phyloP scores from a whole-genome alignment of 1,140 invertebrate species.

The Ephestia elutella region DNA sequence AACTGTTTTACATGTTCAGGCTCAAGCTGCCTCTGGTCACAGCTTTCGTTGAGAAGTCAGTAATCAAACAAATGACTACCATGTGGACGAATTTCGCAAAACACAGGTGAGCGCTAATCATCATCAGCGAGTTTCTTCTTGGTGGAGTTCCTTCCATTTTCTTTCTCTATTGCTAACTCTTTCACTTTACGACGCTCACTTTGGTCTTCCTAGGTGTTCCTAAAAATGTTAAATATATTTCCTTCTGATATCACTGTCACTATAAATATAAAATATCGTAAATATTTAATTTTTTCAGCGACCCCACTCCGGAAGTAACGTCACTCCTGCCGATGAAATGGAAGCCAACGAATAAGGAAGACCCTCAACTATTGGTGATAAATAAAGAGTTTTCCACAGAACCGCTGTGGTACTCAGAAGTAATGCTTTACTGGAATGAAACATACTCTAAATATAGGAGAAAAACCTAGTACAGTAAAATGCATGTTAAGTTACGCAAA shows the following conservation, averaged over 20 bases:
- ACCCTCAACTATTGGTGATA: conserved; percentile 37
- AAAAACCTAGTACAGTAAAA: conserved; percentile 22
- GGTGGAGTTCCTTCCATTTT: too few relatives aligned
- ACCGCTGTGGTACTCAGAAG: conserved; percentile 36
- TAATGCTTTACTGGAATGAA: conserved; percentile 37
- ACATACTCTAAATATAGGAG: conserved; percentile 49
- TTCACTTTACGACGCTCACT: too few relatives aligned
- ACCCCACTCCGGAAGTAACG: conserved; percentile 30
- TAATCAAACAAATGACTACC: conserved; percentile 40
- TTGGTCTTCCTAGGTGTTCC: too few relatives aligned
- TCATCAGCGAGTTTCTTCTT: too few relatives aligned
- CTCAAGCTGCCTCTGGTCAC: conserved; percentile 27
- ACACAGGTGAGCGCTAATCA: conserved; percentile 47
- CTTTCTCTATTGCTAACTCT: too few relatives aligned
- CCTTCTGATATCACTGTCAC: too few relatives aligned
- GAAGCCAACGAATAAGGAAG: conserved; percentile 24
- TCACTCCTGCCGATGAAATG: conserved; percentile 31
- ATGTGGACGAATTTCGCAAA: conserved; percentile 63
- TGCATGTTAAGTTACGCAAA: too few relatives aligned
- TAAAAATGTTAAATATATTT: too few relatives aligned
- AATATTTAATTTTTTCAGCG: conserved; percentile 26
- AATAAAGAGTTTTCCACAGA: conserved; percentile 32
- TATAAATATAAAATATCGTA: too few relatives aligned
- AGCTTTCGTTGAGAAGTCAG: conserved; percentile 32
- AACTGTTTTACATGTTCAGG: conserved; percentile 60